Evolutionary conservation across 1,140 invertebrate species (phyloP).

Genomic region (Bombyx mori): ASM3026992v2 NC_085109.1:11549001-11549500

Average conservation of each 20-base stretch:
- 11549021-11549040: too few relatives aligned
- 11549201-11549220: slow-evolving; percentile 55
- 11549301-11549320: slow-evolving; percentile 8
- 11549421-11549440: too few relatives aligned
- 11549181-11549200: slow-evolving; percentile 63
- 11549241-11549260: slow-evolving; percentile 15
- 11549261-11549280: not conserved
- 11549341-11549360: slow-evolving; percentile 29
- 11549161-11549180: slow-evolving; percentile 12
- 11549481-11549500: too few relatives aligned
- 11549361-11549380: slow-evolving; percentile 27
- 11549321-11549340: slow-evolving; percentile 23
- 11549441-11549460: too few relatives aligned
- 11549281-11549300: not conserved
- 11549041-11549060: too few relatives aligned
- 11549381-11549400: slow-evolving; percentile 20
- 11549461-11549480: too few relatives aligned
- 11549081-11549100: too few relatives aligned
- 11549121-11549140: too few relatives aligned
- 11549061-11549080: too few relatives aligned
- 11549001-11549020: too few relatives aligned
- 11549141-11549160: too few relatives aligned
- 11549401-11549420: not conserved
- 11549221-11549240: slow-evolving; percentile 18
- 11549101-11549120: too few relatives aligned